These are phyloP conservation scores for Trichomalopsis sarcophagae DNA, from an alignment of 1,140 invertebrate genomes.

Conservation along the genomic window DNA sequence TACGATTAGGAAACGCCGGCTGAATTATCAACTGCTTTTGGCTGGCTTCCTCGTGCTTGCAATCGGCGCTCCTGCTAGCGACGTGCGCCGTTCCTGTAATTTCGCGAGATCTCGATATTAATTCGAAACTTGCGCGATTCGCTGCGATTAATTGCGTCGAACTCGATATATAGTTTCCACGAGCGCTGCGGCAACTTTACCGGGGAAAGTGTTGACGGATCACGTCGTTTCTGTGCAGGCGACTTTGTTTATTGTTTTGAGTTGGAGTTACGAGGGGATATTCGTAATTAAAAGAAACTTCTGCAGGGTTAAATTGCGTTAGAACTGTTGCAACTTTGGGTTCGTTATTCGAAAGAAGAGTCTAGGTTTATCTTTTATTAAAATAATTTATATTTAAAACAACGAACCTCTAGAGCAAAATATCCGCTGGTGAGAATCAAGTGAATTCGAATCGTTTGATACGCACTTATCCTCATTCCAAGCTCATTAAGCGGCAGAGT, in stretches of 20 bases:
- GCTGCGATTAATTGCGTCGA: constrained; percentile 21
- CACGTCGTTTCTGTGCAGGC: background rate
- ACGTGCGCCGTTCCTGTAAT: constrained; percentile 5
- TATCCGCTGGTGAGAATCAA: no score
- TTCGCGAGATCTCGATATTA: constrained; percentile 16
- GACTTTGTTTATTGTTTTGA: constrained; percentile 4
- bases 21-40: constrained; percentile 46
- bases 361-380: no score
- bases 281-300: background rate
- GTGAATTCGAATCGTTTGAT: no score
- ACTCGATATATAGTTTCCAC: background rate
- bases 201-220: background rate
- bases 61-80: background rate
- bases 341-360: no score
- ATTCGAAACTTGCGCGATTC: constrained; percentile 21
- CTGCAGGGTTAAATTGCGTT: no score
- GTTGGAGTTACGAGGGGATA: background rate
- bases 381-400: no score
- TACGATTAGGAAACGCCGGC: constrained; percentile 38
- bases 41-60: background rate
- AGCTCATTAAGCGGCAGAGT: no score
- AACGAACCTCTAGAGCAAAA: no score
- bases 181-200: background rate
- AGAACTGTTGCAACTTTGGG: no score
- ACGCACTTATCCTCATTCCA: no score